Conservation (phyloP, 2,797 vertebrate genomes). For the Ctenopoma kingsleyae region DNA sequence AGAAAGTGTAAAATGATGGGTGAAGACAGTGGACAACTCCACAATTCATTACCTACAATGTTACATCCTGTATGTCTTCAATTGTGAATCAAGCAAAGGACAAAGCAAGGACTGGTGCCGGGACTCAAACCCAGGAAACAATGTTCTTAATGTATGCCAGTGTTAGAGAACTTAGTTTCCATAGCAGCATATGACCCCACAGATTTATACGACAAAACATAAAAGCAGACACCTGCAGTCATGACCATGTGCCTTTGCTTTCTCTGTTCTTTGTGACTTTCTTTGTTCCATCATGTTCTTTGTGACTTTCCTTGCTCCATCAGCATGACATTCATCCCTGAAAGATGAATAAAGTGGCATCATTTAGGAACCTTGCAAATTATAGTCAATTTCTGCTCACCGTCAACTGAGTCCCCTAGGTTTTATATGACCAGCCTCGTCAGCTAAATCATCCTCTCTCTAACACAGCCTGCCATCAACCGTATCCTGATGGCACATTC, state of each 20-base stretch:
- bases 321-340: conserved; percentile 54
- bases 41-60: not conserved
- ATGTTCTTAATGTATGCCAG: conserved; percentile 22
- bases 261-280: conserved; percentile 43
- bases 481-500: conserved; percentile 79
- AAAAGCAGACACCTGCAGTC: conserved; percentile 13
- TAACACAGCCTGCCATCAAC: conserved; percentile 71
- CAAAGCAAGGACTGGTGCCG: not conserved
- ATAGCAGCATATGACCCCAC: conserved; percentile 25
- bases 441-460: conserved; percentile 77
- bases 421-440: conserved; percentile 71
- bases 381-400: conserved; percentile 65
- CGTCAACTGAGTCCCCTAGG: conserved; percentile 56
- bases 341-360: conserved; percentile 64
- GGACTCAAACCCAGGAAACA: conserved; percentile 18
- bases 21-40: too few species aligned
- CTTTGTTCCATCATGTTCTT: conserved; percentile 43
- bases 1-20: too few species aligned
- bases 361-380: conserved; percentile 74
- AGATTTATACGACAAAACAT: conserved; percentile 15
- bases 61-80: not conserved
- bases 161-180: conserved; percentile 14
- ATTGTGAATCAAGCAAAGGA: conserved; percentile 2
- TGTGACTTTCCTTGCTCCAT: conserved; percentile 53
- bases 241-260: conserved; percentile 32